phyloP scores from a whole-genome alignment of 2,888 invertebrate genomes.

The Cantharis lateralis region DNA sequence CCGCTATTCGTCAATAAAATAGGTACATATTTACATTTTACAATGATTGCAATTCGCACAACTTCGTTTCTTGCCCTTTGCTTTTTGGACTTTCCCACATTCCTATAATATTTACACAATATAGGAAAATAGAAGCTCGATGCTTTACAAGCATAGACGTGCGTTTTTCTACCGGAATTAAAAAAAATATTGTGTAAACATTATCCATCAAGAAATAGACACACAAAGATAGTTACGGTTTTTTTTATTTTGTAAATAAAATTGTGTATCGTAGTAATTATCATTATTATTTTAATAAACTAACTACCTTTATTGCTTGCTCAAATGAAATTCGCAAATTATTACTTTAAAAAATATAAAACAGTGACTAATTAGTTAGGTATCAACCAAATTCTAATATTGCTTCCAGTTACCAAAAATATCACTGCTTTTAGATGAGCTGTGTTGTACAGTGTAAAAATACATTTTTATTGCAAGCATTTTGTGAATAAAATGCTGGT shows the following conservation, averaged over 20 bases:
- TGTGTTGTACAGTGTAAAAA: constrained; percentile 52
- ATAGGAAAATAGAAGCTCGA: not conserved
- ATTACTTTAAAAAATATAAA: constrained; percentile 20
- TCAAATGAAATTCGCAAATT: constrained; percentile 25
- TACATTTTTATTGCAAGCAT: constrained; percentile 53
- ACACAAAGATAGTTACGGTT: constrained; percentile 28
- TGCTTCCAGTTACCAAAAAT: constrained; percentile 58
- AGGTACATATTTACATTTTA: constrained; percentile 50
- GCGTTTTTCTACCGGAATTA: not conserved
- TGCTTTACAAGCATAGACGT: not conserved
- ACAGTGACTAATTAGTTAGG: constrained; percentile 22
- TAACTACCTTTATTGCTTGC: constrained; percentile 29
- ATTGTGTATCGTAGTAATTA: constrained; percentile 21
- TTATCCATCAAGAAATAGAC: constrained; percentile 24
- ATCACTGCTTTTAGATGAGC: constrained; percentile 51
- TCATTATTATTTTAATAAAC: constrained; percentile 6
- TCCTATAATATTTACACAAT: constrained; percentile 25
- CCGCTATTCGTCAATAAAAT: constrained; percentile 50
- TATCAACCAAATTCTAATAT: constrained; percentile 43
- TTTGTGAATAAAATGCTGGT: constrained; percentile 41
- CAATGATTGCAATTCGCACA: constrained; percentile 57
- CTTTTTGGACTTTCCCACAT: constrained; percentile 21
- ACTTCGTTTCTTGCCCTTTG: constrained; percentile 42
- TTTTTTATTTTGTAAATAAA: constrained; percentile 20
- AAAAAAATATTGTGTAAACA: constrained; percentile 20